Percentiles rank a stretch among this genome's conserved stretches.
Evolutionary conservation across 2,797 vertebrate species (phyloP).

Genomic region (Melanitta fusca): DNA sequence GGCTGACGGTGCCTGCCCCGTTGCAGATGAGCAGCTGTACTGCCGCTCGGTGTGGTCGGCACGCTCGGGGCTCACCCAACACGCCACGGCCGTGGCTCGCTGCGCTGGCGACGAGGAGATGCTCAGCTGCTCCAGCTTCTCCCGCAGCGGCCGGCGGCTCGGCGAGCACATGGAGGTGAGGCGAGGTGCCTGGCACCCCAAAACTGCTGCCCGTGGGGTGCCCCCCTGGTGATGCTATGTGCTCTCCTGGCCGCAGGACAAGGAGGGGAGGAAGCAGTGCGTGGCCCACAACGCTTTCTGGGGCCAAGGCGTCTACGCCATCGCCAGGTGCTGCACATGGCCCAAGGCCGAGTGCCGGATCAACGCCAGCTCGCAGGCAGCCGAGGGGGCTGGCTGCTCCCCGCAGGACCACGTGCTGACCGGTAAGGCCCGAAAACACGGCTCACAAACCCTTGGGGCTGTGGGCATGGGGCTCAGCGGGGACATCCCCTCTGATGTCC

Average conservation of each 20-base stretch:
- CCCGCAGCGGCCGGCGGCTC: constrained; percentile 69
- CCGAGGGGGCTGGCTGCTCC: constrained; percentile 60
- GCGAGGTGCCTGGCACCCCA: accelerated
- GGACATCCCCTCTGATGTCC: accelerated
- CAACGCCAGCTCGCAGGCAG: background rate
- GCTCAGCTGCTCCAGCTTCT: constrained; percentile 88
- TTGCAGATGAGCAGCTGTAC: constrained; percentile 80
- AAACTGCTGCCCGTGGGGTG: background rate
- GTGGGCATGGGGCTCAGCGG: accelerated
- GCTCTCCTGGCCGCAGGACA: constrained; percentile 62
- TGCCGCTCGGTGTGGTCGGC: constrained; percentile 91
- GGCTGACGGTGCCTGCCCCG: accelerated
- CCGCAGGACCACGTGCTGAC: constrained; percentile 80
- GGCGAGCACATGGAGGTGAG: constrained; percentile 85
- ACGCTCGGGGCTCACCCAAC: constrained; percentile 71
- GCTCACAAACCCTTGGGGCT: background rate
- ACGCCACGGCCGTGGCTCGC: constrained; percentile 56
- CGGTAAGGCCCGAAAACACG: constrained; percentile 23
- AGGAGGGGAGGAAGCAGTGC: constrained; percentile 78
- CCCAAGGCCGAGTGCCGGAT: constrained; percentile 77
- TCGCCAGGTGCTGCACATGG: constrained; percentile 87
- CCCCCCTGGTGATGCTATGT: accelerated
- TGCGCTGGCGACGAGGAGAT: constrained; percentile 85
- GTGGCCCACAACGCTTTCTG: constrained; percentile 76
- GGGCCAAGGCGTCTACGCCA: constrained; percentile 81